phyloP scores from a whole-genome alignment of 2,797 vertebrate genomes.

The Zonotrichia albicollis region DNA sequence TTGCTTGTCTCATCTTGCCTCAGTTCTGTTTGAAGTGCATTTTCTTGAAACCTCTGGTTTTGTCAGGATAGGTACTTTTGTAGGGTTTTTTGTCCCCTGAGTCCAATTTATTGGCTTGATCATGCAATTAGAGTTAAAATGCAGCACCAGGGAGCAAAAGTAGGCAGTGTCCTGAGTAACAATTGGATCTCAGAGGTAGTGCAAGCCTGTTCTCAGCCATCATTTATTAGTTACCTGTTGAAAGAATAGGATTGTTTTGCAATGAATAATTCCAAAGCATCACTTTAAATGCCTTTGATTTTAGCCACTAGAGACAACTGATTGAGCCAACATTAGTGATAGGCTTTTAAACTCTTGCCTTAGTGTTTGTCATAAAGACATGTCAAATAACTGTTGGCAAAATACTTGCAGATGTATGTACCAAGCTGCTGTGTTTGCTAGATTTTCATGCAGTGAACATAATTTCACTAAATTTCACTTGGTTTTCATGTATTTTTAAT shows the following conservation, averaged over 20 bases:
- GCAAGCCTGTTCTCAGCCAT: constrained; percentile 63
- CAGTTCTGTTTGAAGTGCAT: constrained; percentile 77
- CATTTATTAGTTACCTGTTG: constrained; percentile 74
- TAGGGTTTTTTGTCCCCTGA: constrained; percentile 63
- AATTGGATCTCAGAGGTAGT: constrained; percentile 61
- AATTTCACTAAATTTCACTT: not conserved
- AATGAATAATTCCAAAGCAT: constrained; percentile 72
- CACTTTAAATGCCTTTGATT: constrained; percentile 72
- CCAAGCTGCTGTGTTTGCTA: not conserved
- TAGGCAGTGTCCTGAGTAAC: constrained; percentile 62
- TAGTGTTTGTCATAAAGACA: constrained; percentile 11
- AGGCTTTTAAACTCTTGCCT: constrained; percentile 50
- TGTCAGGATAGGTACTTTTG: constrained; percentile 72
- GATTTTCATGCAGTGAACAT: not conserved
- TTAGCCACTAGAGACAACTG: constrained; percentile 41
- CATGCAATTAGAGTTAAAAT: constrained; percentile 76
- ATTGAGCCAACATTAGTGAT: constrained; percentile 29
- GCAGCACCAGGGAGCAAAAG: constrained; percentile 64
- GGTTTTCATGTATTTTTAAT: not conserved
- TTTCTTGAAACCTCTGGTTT: constrained; percentile 77
- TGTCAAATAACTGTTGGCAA: not conserved
- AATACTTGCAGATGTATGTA: not conserved
- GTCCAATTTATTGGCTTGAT: constrained; percentile 79
- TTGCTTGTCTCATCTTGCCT: constrained; percentile 72
- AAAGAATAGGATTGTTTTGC: constrained; percentile 61